Percentiles rank a stretch among this genome's conserved stretches.
phyloP scores from a whole-genome alignment of 2,888 invertebrate species.

The Teleogryllus oceanicus region DNA sequence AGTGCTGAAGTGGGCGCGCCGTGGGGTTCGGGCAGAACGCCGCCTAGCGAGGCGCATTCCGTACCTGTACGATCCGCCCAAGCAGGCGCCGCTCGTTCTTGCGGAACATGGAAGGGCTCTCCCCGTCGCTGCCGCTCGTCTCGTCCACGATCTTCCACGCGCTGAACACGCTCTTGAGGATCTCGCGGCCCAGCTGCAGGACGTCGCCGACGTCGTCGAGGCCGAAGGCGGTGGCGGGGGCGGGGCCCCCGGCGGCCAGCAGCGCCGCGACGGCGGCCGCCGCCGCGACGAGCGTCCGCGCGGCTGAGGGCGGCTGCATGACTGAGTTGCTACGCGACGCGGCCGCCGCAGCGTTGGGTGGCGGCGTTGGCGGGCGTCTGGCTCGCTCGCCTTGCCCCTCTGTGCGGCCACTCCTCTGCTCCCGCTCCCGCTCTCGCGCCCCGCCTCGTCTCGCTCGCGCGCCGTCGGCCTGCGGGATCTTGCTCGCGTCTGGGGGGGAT shows the following conservation, averaged over 20 bases:
- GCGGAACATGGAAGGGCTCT: conserved; percentile 56
- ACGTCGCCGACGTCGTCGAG: conserved; percentile 27
- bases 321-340: neutral
- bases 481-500: too few relatives aligned
- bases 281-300: neutral
- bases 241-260: conserved; percentile 1
- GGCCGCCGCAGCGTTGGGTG: neutral
- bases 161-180: conserved; percentile 39
- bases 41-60: neutral
- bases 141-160: conserved; percentile 45
- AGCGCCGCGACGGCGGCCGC: neutral
- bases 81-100: conserved; percentile 61
- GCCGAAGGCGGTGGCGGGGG: neutral
- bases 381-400: neutral
- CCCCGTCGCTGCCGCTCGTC: conserved; percentile 55
- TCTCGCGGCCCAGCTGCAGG: conserved; percentile 42
- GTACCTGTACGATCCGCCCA: conserved; percentile 46
- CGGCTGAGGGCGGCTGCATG: neutral
- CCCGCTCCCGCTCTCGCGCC: too few relatives aligned
- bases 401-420: too few relatives aligned
- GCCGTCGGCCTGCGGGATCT: neutral
- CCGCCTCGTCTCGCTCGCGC: too few relatives aligned
- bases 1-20: too few relatives aligned
- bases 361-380: neutral
- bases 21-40: too few relatives aligned